These are phyloP conservation scores for Rousettus madagascariensis DNA, from an alignment of 2,797 vertebrate species.

Conservation along the genomic window DNA sequence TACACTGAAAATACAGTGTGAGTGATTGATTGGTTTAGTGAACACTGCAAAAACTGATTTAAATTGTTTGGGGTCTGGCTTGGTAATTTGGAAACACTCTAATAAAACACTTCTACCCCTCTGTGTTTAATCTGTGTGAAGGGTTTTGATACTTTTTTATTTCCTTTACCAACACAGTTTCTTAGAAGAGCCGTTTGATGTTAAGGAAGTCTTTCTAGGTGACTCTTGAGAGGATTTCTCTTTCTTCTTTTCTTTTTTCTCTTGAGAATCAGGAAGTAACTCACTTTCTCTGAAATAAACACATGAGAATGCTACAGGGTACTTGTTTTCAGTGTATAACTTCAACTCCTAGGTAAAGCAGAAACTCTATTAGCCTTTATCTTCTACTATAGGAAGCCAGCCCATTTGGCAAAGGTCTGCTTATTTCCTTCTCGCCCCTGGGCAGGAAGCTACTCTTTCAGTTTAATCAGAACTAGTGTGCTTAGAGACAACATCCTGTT, in stretches of 20 bases:
- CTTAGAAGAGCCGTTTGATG: conserved; percentile 53
- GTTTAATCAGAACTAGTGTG: not conserved
- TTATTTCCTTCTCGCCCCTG: not conserved
- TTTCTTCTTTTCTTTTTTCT: not conserved
- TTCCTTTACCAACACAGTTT: conserved; percentile 47
- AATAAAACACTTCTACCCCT: not conserved
- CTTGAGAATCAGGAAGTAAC: conserved; percentile 57
- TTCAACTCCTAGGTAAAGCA: not conserved
- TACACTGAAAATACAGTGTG: not conserved
- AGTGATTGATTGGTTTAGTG: not conserved
- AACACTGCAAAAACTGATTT: not conserved
- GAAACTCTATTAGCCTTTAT: not conserved
- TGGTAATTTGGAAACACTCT: not conserved
- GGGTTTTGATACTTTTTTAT: conserved; percentile 23
- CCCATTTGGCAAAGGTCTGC: not conserved
- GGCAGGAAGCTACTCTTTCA: not conserved
- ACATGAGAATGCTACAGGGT: conserved; percentile 19
- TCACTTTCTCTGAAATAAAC: conserved; percentile 58
- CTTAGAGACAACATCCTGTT: not conserved
- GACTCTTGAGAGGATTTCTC: conserved; percentile 14
- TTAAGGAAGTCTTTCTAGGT: conserved; percentile 48
- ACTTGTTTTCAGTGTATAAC: not conserved
- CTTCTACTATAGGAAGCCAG: not conserved
- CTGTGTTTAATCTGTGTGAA: not conserved
- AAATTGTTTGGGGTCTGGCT: conserved; percentile 16